Evolutionary conservation across 2,888 invertebrate species (phyloP).

Genomic region (Plebejus argus): DNA sequence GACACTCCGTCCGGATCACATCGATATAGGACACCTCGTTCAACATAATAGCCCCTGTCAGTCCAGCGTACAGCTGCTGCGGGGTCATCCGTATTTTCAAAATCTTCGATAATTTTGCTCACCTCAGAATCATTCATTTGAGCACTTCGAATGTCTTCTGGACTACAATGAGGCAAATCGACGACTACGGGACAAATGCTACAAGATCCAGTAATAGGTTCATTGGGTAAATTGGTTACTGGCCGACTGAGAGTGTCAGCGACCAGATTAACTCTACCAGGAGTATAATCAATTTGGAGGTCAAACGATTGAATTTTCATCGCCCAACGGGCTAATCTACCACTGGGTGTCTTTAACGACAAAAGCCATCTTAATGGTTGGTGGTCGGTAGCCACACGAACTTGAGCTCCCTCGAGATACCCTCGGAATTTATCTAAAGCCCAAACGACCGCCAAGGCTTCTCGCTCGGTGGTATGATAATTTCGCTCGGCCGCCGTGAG

Average conservation of each 20-base stretch:
- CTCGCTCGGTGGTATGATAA: neutral
- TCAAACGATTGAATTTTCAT: constrained; percentile 46
- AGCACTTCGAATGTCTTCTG: constrained; percentile 9
- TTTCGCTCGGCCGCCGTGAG: neutral
- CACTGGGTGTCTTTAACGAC: constrained; percentile 57
- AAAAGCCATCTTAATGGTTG: constrained; percentile 63
- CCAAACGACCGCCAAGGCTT: neutral
- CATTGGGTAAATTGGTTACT: neutral
- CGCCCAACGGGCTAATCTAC: constrained; percentile 54
- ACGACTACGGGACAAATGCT: constrained; percentile 28
- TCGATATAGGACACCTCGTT: too few relatives aligned
- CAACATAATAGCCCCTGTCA: too few relatives aligned
- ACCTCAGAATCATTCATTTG: constrained; percentile 23
- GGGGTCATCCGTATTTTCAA: too few relatives aligned
- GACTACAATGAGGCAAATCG: constrained; percentile 20
- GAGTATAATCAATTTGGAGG: constrained; percentile 45
- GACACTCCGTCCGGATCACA: too few relatives aligned
- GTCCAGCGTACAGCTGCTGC: too few relatives aligned
- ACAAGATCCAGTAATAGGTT: neutral
- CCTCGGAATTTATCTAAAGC: neutral
- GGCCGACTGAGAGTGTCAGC: constrained; percentile 53
- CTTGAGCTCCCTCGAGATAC: constrained; percentile 3
- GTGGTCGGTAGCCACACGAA: constrained; percentile 48
- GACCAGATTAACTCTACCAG: constrained; percentile 52
- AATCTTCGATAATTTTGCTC: too few relatives aligned